A percentile compares a stretch with the other conserved stretches of the same genome.
Conservation (phyloP, 2,888 invertebrate species). For the Bursaphelenchus okinawaensis region DNA sequence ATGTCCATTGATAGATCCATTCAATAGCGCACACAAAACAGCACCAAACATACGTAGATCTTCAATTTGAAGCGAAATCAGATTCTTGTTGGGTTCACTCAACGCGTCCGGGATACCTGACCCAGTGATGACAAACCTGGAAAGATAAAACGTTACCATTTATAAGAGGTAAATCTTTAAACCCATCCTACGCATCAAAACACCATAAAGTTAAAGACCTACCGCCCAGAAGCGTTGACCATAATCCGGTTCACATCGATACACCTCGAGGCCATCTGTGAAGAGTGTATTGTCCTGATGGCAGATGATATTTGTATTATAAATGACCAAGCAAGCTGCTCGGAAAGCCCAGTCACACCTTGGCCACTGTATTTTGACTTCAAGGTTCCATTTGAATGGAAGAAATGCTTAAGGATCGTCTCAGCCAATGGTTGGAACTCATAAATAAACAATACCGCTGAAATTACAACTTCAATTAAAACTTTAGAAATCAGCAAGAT, state of each 20-base stretch:
- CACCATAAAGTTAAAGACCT: slow-evolving; percentile 1
- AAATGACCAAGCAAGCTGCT: slow-evolving; percentile 83
- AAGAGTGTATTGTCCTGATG: slow-evolving; percentile 79
- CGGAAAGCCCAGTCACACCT: slow-evolving; percentile 15
- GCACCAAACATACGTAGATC: slow-evolving; percentile 85
- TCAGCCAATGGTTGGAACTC: slow-evolving; percentile 87
- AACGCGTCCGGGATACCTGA: not conserved
- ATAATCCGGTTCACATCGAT: slow-evolving; percentile 84
- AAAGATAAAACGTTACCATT: slow-evolving; percentile 9
- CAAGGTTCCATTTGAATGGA: slow-evolving; percentile 60
- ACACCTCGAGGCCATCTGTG: slow-evolving; percentile 73
- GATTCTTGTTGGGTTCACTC: not conserved
- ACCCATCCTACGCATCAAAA: too few species aligned
- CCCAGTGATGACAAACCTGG: not conserved
- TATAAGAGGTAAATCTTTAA: too few species aligned
- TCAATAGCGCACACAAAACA: slow-evolving; percentile 83
- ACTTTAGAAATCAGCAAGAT: too few species aligned
- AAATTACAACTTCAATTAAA: slow-evolving; percentile 17
- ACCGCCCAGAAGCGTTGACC: slow-evolving; percentile 45
- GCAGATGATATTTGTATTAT: slow-evolving; percentile 91
- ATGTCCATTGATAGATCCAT: slow-evolving; percentile 82
- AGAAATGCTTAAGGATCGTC: slow-evolving; percentile 79
- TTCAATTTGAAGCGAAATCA: slow-evolving; percentile 68
- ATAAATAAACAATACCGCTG: slow-evolving; percentile 90
- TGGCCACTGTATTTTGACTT: slow-evolving; percentile 16